Evolutionary conservation across 2,888 invertebrate genomes (phyloP).

Genomic region (Ormyrus thymus): DNA sequence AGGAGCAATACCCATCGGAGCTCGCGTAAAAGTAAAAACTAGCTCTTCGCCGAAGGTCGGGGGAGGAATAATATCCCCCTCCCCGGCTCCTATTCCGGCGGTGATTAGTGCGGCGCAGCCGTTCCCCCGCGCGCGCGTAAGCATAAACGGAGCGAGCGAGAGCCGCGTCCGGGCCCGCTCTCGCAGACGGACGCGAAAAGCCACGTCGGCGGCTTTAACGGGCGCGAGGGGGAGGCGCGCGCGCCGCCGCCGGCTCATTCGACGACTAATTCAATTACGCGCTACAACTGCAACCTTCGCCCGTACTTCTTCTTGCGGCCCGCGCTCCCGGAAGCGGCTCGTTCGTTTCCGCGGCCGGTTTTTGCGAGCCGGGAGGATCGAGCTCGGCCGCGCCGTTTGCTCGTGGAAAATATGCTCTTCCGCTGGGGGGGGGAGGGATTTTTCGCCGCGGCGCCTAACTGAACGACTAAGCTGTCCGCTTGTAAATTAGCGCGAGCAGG

Average conservation of each 20-base stretch:
- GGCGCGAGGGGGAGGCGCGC: conserved; percentile 52
- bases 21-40: too few relatives aligned
- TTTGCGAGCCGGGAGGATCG: too few relatives aligned
- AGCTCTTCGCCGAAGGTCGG: too few relatives aligned
- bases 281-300: conserved; percentile 43
- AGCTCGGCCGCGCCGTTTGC: too few relatives aligned
- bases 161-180: not conserved
- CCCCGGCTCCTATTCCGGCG: not conserved
- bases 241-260: conserved; percentile 26
- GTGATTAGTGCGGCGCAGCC: conserved; percentile 14
- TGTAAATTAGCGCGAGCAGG: too few relatives aligned
- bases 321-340: not conserved
- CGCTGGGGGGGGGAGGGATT: too few relatives aligned
- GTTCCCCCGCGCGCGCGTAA: not conserved
- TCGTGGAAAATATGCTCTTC: too few relatives aligned
- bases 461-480: too few relatives aligned
- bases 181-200: not conserved
- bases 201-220: conserved; percentile 38
- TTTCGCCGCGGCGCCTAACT: too few relatives aligned
- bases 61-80: not conserved
- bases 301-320: not conserved
- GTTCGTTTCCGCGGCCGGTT: too few relatives aligned
- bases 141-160: not conserved
- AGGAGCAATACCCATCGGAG: too few relatives aligned
- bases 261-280: conserved; percentile 59